Conservation (phyloP, 1,140 invertebrate genomes). For the Thrips palmi region DNA sequence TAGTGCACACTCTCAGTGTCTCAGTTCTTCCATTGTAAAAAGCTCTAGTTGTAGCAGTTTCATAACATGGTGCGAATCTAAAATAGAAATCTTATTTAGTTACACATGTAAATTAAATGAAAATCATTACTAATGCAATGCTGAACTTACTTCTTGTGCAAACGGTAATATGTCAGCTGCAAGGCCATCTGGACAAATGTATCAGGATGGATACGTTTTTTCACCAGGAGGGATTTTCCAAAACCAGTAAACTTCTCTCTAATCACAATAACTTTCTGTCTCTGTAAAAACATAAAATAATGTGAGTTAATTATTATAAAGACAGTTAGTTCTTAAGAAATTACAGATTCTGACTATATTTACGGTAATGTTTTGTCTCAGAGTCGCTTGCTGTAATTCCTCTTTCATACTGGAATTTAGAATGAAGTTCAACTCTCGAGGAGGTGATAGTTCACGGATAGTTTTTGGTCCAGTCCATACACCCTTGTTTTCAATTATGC, state of each 20-base stretch:
- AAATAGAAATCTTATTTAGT: slow-evolving; percentile 7
- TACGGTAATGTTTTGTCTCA: slow-evolving; percentile 3
- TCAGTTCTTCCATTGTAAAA: slow-evolving; percentile 32
- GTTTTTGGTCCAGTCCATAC: slow-evolving; percentile 20
- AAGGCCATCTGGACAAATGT: slow-evolving; percentile 41
- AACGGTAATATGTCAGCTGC: slow-evolving; percentile 38
- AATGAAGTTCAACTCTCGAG: slow-evolving; percentile 13
- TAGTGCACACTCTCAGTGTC: slow-evolving; percentile 28
- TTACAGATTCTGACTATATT: no score
- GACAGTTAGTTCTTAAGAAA: no score
- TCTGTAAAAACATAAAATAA: slow-evolving; percentile 22
- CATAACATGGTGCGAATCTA: slow-evolving; percentile 31
- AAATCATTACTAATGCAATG: no score
- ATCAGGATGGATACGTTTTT: slow-evolving; percentile 34
- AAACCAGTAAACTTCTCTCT: slow-evolving; percentile 26
- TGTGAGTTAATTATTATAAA: not conserved
- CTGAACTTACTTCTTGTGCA: slow-evolving; percentile 27
- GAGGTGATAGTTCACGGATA: slow-evolving; percentile 15
- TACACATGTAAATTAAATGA: no score
- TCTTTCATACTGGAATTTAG: slow-evolving; percentile 12
- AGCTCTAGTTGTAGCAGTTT: slow-evolving; percentile 31
- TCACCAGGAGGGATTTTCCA: slow-evolving; percentile 32
- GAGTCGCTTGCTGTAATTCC: slow-evolving; percentile 10
- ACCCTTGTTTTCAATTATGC: slow-evolving; percentile 19
- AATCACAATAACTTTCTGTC: slow-evolving; percentile 22